Percentiles rank a stretch among this genome's conserved stretches.
Evolutionary conservation across 2,797 vertebrate genomes (phyloP).

Genomic region (Malurus leucopterus): DNA sequence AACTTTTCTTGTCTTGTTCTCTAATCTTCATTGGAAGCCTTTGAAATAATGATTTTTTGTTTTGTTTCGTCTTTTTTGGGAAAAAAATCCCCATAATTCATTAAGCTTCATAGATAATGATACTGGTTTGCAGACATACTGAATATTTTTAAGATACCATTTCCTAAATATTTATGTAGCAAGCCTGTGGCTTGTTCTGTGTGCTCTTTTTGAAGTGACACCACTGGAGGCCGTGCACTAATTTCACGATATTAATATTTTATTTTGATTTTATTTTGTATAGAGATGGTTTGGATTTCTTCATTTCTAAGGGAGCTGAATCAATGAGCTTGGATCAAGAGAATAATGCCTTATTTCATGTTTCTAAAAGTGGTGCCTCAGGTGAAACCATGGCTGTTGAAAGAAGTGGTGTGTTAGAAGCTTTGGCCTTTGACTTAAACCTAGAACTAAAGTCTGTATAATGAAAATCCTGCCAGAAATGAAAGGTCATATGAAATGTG

Average conservation of each 20-base stretch:
- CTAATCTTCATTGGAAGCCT: not conserved
- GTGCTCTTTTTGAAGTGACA: not conserved
- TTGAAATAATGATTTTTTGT: not conserved
- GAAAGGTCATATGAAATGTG: not conserved
- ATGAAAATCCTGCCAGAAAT: conserved; percentile 1
- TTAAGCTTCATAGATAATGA: not conserved
- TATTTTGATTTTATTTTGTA: not conserved
- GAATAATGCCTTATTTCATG: not conserved
- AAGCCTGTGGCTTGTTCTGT: not conserved
- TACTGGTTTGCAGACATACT: not conserved
- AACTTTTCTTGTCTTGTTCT: not conserved
- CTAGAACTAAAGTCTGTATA: conserved; percentile 2
- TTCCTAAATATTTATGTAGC: not conserved
- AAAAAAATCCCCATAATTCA: not conserved
- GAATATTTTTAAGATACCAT: not conserved
- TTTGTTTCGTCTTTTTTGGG: not conserved
- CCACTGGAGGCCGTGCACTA: not conserved
- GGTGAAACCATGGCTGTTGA: not conserved
- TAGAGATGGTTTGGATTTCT: not conserved
- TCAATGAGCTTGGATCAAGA: not conserved
- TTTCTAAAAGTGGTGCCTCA: not conserved
- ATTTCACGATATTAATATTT: not conserved
- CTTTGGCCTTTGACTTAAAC: conserved; percentile 13
- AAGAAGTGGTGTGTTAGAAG: not conserved
- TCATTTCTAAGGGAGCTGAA: not conserved